Conservation (phyloP, 2,797 vertebrate species). For the Falco naumanni region DNA sequence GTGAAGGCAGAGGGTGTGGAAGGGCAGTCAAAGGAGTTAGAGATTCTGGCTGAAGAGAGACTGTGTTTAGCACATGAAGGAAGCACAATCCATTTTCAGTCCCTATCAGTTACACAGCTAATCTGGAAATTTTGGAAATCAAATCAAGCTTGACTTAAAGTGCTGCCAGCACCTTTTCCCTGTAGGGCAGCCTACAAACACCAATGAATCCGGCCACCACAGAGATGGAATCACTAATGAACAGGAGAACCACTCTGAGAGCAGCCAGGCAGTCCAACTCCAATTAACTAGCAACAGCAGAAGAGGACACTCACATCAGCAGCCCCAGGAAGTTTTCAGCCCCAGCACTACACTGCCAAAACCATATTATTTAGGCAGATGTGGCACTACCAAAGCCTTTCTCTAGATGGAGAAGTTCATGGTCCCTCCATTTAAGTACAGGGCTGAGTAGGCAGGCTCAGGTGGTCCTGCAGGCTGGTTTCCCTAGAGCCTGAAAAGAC, state of each 20-base stretch:
- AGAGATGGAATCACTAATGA: neutral
- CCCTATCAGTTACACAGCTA: neutral
- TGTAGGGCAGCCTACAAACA: neutral
- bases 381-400: neutral
- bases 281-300: neutral
- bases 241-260: neutral
- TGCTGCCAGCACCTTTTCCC: neutral
- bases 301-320: neutral
- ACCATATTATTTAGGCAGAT: neutral
- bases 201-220: neutral
- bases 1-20: neutral
- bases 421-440: neutral
- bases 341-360: neutral
- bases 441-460: neutral
- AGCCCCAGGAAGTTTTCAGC: neutral
- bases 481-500: neutral
- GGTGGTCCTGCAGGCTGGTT: neutral
- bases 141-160: neutral
- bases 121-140: neutral
- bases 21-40: neutral
- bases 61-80: neutral
- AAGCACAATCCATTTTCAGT: neutral
- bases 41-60: neutral
- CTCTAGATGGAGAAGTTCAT: neutral
- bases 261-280: neutral